These are phyloP conservation scores for Sphecodes monilicornis DNA, from an alignment of 2,888 invertebrate genomes.

Conservation along the genomic window DNA sequence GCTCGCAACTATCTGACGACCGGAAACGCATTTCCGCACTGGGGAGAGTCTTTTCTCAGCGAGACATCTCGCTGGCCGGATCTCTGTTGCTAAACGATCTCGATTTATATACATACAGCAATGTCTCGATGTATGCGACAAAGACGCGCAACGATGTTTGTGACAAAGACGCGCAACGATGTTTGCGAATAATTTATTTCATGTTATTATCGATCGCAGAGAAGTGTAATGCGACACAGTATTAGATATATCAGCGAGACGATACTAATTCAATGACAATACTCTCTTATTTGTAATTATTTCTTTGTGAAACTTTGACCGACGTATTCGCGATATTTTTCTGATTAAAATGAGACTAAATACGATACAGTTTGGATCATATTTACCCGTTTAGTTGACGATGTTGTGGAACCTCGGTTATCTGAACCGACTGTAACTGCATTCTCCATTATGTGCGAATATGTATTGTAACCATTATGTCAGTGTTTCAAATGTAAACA, in stretches of 20 bases:
- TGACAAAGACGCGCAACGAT: too few relatives aligned
- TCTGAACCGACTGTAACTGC: not conserved
- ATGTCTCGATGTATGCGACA: not conserved
- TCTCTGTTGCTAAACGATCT: not conserved
- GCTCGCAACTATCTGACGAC: slow-evolving; percentile 60
- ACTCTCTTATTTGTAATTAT: not conserved
- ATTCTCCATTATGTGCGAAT: too few relatives aligned
- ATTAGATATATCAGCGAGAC: too few relatives aligned
- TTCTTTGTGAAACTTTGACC: not conserved
- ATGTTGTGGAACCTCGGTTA: not conserved
- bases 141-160: too few relatives aligned
- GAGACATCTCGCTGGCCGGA: not conserved
- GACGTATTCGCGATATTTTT: not conserved
- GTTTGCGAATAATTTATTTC: too few relatives aligned
- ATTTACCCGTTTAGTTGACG: too few relatives aligned
- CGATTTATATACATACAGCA: not conserved
- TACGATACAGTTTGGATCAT: not conserved
- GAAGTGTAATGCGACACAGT: not conserved
- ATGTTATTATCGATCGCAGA: too few relatives aligned
- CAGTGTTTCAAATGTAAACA: too few relatives aligned
- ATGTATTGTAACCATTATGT: too few relatives aligned
- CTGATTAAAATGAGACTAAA: not conserved
- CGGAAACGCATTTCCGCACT: slow-evolving; percentile 79
- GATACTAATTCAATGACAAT: too few relatives aligned
- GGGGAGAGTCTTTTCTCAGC: slow-evolving; percentile 1